Percentiles rank a stretch among this genome's conserved stretches.
phyloP scores from a whole-genome alignment of 2,888 invertebrate species.

The Pachycephus smyrnensis region DNA sequence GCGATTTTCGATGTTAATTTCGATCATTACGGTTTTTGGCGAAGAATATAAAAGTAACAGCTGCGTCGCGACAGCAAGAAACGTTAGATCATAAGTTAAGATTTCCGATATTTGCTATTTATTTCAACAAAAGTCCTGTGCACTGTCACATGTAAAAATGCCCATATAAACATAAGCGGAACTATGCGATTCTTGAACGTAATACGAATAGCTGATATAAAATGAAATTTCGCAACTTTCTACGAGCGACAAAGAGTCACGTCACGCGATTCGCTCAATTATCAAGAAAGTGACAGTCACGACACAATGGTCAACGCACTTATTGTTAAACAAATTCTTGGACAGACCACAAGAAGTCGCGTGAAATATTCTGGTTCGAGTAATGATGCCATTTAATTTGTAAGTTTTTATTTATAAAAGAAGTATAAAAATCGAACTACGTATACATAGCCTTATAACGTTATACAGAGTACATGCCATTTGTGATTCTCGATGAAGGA shows the following conservation, averaged over 20 bases:
- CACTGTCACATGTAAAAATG: too few relatives aligned
- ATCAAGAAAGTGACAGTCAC: background rate
- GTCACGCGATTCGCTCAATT: background rate
- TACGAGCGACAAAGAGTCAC: background rate
- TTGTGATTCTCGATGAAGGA: conserved; percentile 50
- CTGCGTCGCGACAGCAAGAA: background rate
- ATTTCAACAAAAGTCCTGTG: background rate
- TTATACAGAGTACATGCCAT: conserved; percentile 13
- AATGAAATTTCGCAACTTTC: background rate
- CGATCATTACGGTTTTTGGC: background rate
- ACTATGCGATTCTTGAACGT: background rate
- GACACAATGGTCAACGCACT: background rate
- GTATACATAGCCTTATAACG: conserved; percentile 12
- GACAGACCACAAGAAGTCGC: background rate
- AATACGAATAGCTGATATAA: background rate
- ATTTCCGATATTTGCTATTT: background rate
- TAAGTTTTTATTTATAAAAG: conserved; percentile 4
- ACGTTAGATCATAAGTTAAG: background rate
- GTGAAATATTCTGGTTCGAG: background rate
- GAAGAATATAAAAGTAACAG: background rate
- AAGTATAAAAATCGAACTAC: conserved; percentile 5
- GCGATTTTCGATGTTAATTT: background rate
- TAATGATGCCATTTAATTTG: background rate
- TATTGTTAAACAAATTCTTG: background rate
- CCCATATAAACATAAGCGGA: background rate